Evolutionary conservation across 2,797 vertebrate species (phyloP).

Genomic region (Peromyscus nudipes): DNA sequence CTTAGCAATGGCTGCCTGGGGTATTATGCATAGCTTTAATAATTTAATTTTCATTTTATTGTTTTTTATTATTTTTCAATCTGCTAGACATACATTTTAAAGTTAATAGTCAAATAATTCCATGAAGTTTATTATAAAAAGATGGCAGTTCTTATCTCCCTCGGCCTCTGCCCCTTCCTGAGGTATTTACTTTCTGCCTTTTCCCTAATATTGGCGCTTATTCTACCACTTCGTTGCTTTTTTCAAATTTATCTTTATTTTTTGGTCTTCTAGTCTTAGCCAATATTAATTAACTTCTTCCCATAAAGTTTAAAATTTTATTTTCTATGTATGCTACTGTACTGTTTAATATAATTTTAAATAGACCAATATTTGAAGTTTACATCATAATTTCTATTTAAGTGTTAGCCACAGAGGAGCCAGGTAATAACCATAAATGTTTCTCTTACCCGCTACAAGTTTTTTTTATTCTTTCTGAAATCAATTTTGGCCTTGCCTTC

Average conservation of each 20-base stretch:
- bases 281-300: conserved; percentile 65
- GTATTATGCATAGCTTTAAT: conserved; percentile 55
- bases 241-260: not conserved
- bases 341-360: conserved; percentile 54
- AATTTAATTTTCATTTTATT: conserved; percentile 73
- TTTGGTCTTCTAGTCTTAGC: not conserved
- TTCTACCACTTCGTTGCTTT: not conserved
- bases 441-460: not conserved
- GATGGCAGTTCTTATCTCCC: conserved; percentile 24
- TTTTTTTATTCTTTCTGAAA: conserved; percentile 45
- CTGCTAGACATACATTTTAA: conserved; percentile 64
- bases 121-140: conserved; percentile 67
- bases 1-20: conserved; percentile 52
- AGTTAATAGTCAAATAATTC: conserved; percentile 74
- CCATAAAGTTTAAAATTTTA: conserved; percentile 61
- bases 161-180: not conserved
- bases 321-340: conserved; percentile 8
- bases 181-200: conserved; percentile 69
- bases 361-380: conserved; percentile 38
- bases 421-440: conserved; percentile 48
- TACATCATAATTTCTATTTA: conserved; percentile 54
- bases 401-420: conserved; percentile 43
- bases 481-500: conserved; percentile 44
- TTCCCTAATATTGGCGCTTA: conserved; percentile 15
- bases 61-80: conserved; percentile 70